Conservation (phyloP, 2,113 vertebrate genomes). For the Cyprinodon tularosa region DNA sequence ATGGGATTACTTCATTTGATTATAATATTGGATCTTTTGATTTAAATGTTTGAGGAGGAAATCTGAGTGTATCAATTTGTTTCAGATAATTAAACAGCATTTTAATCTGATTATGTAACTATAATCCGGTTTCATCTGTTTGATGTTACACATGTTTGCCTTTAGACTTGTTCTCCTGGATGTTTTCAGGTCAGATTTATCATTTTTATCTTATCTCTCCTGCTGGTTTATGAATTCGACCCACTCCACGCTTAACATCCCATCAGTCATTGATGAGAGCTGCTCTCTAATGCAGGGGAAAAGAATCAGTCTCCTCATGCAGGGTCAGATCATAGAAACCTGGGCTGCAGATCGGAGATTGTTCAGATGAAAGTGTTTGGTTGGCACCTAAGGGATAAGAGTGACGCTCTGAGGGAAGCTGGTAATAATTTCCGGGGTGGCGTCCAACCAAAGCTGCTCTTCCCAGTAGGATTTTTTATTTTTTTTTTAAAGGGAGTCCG, state of each 20-base stretch:
- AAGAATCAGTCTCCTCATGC: not conserved
- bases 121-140: not conserved
- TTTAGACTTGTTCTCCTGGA: not conserved
- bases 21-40: no score
- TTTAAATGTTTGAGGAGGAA: not conserved
- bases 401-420: not conserved
- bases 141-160: not conserved
- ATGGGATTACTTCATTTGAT: no score
- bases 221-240: not conserved
- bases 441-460: constrained; percentile 1
- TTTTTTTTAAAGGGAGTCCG: no score
- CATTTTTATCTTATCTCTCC: not conserved
- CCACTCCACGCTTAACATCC: not conserved
- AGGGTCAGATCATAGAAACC: not conserved
- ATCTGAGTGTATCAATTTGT: not conserved
- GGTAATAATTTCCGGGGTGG: not conserved
- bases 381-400: not conserved
- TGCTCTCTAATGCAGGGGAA: not conserved
- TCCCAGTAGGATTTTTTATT: not conserved
- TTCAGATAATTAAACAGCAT: not conserved
- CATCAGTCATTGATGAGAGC: not conserved
- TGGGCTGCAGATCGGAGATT: not conserved
- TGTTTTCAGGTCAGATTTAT: not conserved
- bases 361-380: not conserved
- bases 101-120: constrained; percentile 3